These are phyloP conservation scores for Nemotelus nigrinus DNA, from an alignment of 2,888 invertebrate species.

Conservation along the genomic window DNA sequence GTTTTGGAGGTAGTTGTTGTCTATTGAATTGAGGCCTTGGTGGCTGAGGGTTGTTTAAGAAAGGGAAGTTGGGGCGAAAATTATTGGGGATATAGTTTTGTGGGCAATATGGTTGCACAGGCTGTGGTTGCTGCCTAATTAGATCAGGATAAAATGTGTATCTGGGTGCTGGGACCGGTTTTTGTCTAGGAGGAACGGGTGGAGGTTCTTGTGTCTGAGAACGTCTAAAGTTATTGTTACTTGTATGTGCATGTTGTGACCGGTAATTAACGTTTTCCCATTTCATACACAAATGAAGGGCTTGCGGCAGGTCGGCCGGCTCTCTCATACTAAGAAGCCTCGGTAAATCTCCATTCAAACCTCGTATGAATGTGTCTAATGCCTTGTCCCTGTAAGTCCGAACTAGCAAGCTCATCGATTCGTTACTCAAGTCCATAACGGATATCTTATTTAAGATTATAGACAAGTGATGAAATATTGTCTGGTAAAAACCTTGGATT, in stretches of 20 bases:
- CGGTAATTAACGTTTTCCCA: neutral
- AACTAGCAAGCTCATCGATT: neutral
- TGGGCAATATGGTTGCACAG: too few species aligned
- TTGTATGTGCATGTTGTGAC: neutral
- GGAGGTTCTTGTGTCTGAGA: too few species aligned
- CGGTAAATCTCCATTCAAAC: conserved; percentile 34
- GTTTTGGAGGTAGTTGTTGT: neutral
- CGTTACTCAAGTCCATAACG: conserved; percentile 29
- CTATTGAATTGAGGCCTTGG: too few species aligned
- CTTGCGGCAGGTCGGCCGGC: conserved; percentile 35
- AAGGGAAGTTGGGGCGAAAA: too few species aligned
- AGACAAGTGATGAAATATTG: conserved; percentile 32
- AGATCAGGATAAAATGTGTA: too few species aligned
- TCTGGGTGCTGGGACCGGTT: too few species aligned
- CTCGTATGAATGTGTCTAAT: conserved; percentile 40
- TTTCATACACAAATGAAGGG: conserved; percentile 20
- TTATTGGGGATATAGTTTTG: too few species aligned
- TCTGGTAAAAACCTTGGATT: conserved; percentile 42
- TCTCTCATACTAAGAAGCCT: conserved; percentile 33
- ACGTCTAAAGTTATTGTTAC: neutral
- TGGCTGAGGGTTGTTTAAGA: too few species aligned
- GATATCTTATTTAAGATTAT: conserved; percentile 28
- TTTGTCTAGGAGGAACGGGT: too few species aligned
- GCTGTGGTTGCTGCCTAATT: too few species aligned
- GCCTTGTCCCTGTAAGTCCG: conserved; percentile 38